phyloP scores from a whole-genome alignment of 2,797 vertebrate genomes.

The Falco cherrug region DNA sequence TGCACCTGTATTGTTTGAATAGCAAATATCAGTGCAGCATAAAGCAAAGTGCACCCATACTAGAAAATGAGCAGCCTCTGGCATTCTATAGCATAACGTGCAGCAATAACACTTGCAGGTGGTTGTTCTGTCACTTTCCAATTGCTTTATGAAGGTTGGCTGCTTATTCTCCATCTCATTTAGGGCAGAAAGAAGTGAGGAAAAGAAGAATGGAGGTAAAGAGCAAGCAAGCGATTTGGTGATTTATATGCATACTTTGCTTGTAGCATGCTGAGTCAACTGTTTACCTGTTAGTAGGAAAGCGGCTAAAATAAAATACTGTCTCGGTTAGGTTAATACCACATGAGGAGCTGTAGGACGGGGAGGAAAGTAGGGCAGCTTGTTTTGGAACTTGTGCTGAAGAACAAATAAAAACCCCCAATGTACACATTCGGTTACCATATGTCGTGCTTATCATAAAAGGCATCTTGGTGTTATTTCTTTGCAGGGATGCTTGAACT shows the following conservation, averaged over 20 bases:
- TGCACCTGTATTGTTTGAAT: neutral
- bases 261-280: neutral
- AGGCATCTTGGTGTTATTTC: constrained; percentile 9
- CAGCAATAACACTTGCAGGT: neutral
- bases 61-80: neutral
- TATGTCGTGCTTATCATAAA: constrained; percentile 55
- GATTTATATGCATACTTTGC: neutral
- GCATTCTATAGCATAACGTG: neutral
- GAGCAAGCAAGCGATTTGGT: neutral
- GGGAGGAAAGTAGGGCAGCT: constrained; percentile 45
- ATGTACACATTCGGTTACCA: constrained; percentile 51
- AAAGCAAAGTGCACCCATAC: neutral
- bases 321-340: neutral
- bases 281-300: constrained; percentile 19
- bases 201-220: neutral
- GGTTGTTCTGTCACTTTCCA: neutral
- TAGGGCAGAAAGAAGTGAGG: neutral
- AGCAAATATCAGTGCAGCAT: neutral
- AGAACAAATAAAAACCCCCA: constrained; percentile 62
- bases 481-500: constrained; percentile 47
- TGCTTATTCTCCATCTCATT: neutral
- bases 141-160: neutral
- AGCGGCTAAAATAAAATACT: neutral
- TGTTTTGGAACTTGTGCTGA: constrained; percentile 52
- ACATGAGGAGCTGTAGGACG: neutral